Base-by-base conservation (phyloP, 2,888 invertebrate species). In the Cistogaster globosa region DNA sequence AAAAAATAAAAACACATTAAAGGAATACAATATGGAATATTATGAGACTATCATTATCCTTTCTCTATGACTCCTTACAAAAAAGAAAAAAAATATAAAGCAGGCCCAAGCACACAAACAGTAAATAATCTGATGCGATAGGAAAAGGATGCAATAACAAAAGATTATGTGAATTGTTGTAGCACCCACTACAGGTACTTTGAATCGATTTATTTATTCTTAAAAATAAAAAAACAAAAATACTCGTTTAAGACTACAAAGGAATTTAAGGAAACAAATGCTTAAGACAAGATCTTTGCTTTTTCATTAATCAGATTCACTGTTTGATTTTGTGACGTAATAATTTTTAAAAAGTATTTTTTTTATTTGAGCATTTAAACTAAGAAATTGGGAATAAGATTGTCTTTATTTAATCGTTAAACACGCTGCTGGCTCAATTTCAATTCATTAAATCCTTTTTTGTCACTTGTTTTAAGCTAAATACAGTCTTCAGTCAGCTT, bases 171-270 rank as follows among this genome's bases (percentile, higher is more conserved):
- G 63, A 74, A 76, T 78, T 78, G 74, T 38, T 67, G 69, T 65
- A 78, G 85, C 85, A 85, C 85, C 85, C 85, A 85, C 69, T 74
- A 72, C 68, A 74, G 77, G 72, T 72, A 84, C 38, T 36, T 77
- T 42, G 22, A 32, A 55, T 22, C 45, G 14, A n/a, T 81, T 57
- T 7, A 26, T n/a, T 22, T 45, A 14, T 51, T 67, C 16, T 53
- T 51, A 16, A 8, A 3, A 20, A 26, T 4, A 22, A 14, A 18
- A 26, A 14, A 18, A 26, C 20, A 69, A 14, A 26, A 26, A 26
- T 4, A 75, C n/a, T 69, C 42, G 38, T 60, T 2, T 12, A 12
- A 0, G 16, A 60, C 22, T 53, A 58, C 48, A 68, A 78, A 68
- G 55, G 53, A 53, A n/a, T 75, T 71, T 12, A 69, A 77, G 78